Percentiles rank a stretch among this genome's conserved stretches.
These are phyloP conservation scores for Puntigrus tetrazona DNA, from an alignment of 2,113 vertebrate genomes.

Conservation along the genomic window DNA sequence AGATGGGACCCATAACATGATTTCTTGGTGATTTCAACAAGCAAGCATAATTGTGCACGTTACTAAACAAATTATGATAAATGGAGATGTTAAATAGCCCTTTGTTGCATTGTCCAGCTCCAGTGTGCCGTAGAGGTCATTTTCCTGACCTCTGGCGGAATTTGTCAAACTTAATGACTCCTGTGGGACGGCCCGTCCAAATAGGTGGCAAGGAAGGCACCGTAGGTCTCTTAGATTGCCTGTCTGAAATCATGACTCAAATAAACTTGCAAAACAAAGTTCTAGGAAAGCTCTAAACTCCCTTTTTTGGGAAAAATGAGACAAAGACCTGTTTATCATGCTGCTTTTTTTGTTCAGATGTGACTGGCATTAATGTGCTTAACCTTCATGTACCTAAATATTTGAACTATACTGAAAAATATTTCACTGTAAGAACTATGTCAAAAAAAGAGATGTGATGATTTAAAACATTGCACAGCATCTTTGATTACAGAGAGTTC, in stretches of 20 bases:
- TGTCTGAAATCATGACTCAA: slow-evolving; percentile 32
- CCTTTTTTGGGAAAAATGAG: background rate
- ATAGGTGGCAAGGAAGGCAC: slow-evolving; percentile 57
- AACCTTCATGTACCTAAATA: background rate
- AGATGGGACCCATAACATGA: background rate
- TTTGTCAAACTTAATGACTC: slow-evolving; percentile 70
- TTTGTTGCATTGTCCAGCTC: slow-evolving; percentile 50
- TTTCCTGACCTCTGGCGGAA: slow-evolving; percentile 62
- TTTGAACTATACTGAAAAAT: no score
- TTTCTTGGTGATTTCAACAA: slow-evolving; percentile 20
- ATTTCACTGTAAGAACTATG: background rate
- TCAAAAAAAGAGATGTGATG: background rate
- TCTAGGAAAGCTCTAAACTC: background rate
- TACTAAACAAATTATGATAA: slow-evolving; percentile 49
- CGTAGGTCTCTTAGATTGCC: slow-evolving; percentile 25
- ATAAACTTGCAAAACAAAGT: background rate
- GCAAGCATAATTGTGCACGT: slow-evolving; percentile 9
- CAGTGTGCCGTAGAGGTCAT: slow-evolving; percentile 61
- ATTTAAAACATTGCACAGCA: background rate
- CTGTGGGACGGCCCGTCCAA: slow-evolving; percentile 61
- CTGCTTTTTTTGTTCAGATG: background rate
- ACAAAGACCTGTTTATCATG: background rate
- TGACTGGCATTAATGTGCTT: background rate
- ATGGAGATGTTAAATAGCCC: slow-evolving; percentile 45
- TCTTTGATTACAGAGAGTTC: slow-evolving; percentile 55